Conservation (phyloP, 2,888 invertebrate genomes). For the Pseudoips prasinana region DNA sequence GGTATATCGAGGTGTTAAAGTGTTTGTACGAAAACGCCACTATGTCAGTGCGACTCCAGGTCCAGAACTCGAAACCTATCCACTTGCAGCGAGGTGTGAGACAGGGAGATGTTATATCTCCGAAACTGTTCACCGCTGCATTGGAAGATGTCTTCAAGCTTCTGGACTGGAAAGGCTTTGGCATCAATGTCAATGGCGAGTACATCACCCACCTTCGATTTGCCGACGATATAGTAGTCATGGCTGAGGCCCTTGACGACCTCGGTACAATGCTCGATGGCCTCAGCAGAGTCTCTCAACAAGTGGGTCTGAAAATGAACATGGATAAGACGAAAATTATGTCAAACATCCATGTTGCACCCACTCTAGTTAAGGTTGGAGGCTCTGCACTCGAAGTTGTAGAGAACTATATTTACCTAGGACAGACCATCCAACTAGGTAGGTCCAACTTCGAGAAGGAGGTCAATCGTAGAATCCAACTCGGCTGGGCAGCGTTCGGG, state of each 20-base stretch:
- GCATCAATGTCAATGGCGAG: neutral
- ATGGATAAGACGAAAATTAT: neutral
- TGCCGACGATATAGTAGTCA: neutral
- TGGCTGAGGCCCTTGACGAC: constrained; percentile 1
- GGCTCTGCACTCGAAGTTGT: neutral
- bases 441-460: constrained; percentile 6
- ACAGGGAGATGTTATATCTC: neutral
- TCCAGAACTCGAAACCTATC: neutral
- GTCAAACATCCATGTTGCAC: neutral
- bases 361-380: neutral
- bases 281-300: neutral
- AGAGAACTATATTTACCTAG: neutral
- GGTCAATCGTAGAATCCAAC: constrained; percentile 1
- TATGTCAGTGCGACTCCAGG: neutral
- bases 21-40: neutral
- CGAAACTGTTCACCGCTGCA: neutral
- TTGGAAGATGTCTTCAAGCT: neutral
- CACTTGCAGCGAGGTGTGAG: neutral
- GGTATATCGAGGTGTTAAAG: neutral
- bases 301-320: neutral
- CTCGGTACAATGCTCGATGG: neutral
- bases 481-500: constrained; percentile 7
- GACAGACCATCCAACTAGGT: neutral
- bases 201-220: constrained; percentile 1
- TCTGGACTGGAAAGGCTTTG: neutral